Evolutionary conservation across 2,888 invertebrate genomes (phyloP).

Genomic region (Lasioglossum malachurum): DNA sequence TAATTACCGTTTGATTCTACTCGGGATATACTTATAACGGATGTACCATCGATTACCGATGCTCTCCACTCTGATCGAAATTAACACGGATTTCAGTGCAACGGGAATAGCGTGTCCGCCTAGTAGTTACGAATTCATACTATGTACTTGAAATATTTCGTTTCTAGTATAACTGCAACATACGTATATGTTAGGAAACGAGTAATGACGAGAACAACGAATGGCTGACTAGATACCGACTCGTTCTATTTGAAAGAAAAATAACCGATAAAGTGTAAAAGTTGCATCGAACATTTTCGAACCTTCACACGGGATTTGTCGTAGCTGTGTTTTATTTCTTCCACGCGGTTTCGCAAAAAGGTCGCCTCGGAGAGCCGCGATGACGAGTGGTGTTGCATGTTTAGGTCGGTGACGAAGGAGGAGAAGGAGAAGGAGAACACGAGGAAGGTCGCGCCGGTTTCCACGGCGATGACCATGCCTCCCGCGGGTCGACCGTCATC

Average conservation of each 20-base stretch:
- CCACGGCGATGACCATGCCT: slow-evolving; percentile 72
- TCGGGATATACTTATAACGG: background rate
- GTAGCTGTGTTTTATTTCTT: slow-evolving; percentile 76
- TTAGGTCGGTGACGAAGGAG: slow-evolving; percentile 92
- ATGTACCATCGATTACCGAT: background rate
- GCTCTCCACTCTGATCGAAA: background rate
- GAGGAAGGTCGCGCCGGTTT: slow-evolving; percentile 87
- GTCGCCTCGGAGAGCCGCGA: background rate
- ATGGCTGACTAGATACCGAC: background rate
- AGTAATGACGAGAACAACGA: background rate
- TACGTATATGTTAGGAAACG: background rate
- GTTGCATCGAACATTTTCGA: background rate
- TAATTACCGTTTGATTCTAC: background rate
- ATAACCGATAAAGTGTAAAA: background rate
- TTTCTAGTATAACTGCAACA: background rate
- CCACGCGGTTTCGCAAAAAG: slow-evolving; percentile 46
- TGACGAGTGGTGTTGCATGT: slow-evolving; percentile 56
- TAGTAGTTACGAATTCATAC: background rate
- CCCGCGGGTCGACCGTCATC: slow-evolving; percentile 83
- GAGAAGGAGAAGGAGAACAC: slow-evolving; percentile 95
- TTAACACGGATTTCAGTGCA: background rate
- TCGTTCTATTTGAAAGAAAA: slow-evolving; percentile 11
- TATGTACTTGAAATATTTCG: background rate
- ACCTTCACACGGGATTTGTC: slow-evolving; percentile 70
- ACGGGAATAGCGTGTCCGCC: background rate